phyloP scores from a whole-genome alignment of 2,113 vertebrate genomes.

The Athene noctua region DNA sequence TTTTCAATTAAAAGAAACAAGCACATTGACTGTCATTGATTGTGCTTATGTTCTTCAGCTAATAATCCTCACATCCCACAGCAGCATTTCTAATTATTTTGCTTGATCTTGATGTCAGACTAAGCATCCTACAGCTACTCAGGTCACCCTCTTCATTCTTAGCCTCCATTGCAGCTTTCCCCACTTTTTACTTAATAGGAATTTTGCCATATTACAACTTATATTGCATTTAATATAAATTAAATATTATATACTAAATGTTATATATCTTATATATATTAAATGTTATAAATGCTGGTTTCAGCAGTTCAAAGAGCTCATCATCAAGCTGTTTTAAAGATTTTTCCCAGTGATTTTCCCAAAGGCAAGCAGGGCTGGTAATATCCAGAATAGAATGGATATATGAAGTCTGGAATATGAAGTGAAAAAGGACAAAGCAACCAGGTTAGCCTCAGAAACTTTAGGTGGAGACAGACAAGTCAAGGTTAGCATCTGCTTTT shows the following conservation, averaged over 20 bases:
- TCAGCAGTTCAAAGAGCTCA: background rate
- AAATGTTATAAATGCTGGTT: background rate
- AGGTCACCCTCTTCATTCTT: background rate
- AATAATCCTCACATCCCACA: background rate
- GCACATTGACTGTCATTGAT: slow-evolving; percentile 21
- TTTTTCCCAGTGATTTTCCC: background rate
- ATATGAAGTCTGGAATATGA: background rate
- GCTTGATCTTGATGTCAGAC: slow-evolving; percentile 16
- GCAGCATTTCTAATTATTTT: background rate
- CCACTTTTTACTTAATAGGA: background rate
- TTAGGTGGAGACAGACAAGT: background rate
- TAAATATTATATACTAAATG: too few species aligned
- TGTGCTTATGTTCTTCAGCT: background rate
- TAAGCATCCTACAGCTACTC: background rate
- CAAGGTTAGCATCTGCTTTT: background rate
- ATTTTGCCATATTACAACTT: background rate
- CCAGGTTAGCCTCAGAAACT: background rate
- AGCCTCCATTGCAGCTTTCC: background rate
- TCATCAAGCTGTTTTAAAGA: background rate
- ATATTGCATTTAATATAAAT: background rate
- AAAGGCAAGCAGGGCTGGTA: background rate
- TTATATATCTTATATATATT: too few species aligned
- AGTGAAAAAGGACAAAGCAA: background rate
- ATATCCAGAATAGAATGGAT: background rate
- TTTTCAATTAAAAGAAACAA: slow-evolving; percentile 31